These are phyloP conservation scores for Polydrusus tereticollis DNA, from an alignment of 2,888 invertebrate genomes.

Conservation along the genomic window DNA sequence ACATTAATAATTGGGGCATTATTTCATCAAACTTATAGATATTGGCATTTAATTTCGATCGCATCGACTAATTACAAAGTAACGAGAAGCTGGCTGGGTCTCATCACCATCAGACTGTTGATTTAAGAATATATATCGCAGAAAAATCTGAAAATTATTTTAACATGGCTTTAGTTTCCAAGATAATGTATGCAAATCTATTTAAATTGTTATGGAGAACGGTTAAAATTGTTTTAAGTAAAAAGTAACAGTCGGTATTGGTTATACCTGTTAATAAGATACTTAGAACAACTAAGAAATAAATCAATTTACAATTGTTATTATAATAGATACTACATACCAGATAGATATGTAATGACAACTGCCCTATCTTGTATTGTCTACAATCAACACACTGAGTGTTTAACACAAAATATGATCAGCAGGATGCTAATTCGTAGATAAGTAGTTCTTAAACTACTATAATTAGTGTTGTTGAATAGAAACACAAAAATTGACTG, in stretches of 20 bases:
- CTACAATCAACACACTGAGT: too few relatives aligned
- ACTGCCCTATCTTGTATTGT: too few relatives aligned
- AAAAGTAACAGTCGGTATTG: not conserved
- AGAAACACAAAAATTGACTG: too few relatives aligned
- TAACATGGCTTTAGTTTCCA: not conserved
- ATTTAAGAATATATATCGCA: conserved; percentile 28
- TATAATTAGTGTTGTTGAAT: too few relatives aligned
- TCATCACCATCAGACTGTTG: conserved; percentile 9
- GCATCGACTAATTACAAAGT: conserved; percentile 8
- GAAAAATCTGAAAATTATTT: not conserved
- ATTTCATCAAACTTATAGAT: not conserved
- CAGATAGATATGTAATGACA: too few relatives aligned
- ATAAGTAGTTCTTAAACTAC: too few relatives aligned
- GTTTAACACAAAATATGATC: too few relatives aligned
- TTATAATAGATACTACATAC: too few relatives aligned
- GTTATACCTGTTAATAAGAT: too few relatives aligned
- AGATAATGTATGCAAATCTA: conserved; percentile 12
- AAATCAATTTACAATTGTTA: too few relatives aligned
- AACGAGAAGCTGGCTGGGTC: not conserved
- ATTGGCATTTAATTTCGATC: not conserved
- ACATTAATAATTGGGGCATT: not conserved
- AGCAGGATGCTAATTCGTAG: too few relatives aligned
- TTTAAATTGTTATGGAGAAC: not conserved
- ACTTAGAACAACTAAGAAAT: too few relatives aligned
- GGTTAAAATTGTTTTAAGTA: not conserved